A percentile compares a stretch with the other conserved stretches of the same genome.
Evolutionary conservation across 2,113 vertebrate genomes (phyloP).

Genomic region (Mirounga angustirostris): DNA sequence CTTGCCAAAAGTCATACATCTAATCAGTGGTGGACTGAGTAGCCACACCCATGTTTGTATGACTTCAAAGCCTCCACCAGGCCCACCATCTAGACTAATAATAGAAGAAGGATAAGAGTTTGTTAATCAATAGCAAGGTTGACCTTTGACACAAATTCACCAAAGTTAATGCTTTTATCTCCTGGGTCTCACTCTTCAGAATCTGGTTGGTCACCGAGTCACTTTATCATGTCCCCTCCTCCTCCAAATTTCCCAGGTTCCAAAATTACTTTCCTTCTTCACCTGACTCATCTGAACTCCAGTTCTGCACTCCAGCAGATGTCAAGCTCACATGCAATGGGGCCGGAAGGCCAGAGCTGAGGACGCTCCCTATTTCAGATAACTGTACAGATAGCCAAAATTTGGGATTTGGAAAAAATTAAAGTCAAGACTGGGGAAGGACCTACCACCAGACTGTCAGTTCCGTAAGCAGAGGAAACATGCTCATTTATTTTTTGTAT

Average conservation of each 20-base stretch:
- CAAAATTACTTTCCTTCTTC: background rate
- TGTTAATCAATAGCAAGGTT: background rate
- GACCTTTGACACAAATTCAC: slow-evolving; percentile 12
- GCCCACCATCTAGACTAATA: background rate
- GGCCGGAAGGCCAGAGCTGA: background rate
- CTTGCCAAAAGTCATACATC: background rate
- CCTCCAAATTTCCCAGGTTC: background rate
- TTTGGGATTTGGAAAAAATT: background rate
- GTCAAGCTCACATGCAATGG: background rate
- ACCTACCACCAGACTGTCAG: no score
- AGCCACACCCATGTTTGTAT: background rate
- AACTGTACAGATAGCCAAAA: background rate
- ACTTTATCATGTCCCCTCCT: background rate
- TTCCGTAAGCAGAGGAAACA: background rate
- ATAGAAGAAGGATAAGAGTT: background rate
- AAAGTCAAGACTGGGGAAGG: background rate
- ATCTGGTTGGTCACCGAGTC: background rate
- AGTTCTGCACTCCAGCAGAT: background rate
- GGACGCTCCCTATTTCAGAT: background rate
- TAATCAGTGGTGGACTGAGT: background rate
- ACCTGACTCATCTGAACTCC: background rate
- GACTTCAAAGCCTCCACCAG: background rate
- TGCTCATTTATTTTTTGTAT: background rate
- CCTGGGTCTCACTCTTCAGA: background rate
- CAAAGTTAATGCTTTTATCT: background rate